Conservation (phyloP, 2,888 invertebrate genomes). For the Chymomyza amoena region DNA sequence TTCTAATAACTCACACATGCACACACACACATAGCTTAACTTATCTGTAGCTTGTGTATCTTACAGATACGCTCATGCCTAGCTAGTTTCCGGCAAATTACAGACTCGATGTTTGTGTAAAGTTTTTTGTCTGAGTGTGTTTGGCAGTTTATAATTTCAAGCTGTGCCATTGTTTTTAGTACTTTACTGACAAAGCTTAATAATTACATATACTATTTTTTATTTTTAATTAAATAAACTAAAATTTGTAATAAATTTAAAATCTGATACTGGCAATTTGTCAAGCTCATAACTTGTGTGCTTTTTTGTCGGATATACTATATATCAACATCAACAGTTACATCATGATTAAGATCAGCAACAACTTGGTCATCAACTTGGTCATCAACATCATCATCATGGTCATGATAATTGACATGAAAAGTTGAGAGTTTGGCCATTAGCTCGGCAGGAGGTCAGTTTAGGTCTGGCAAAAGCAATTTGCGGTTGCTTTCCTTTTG, state of each 20-base stretch:
- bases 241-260: constrained; percentile 1
- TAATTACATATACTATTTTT: constrained; percentile 47
- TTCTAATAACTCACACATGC: constrained; percentile 45
- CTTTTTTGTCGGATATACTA: not conserved
- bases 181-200: constrained; percentile 30
- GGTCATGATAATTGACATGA: not conserved
- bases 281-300: not conserved
- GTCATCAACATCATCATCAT: not conserved
- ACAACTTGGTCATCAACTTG: not conserved
- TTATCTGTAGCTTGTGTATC: constrained; percentile 29
- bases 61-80: constrained; percentile 15
- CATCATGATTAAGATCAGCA: not conserved
- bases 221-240: constrained; percentile 5
- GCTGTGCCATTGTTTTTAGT: constrained; percentile 57
- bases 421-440: not conserved
- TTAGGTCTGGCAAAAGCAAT: constrained; percentile 1
- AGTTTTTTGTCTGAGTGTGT: constrained; percentile 5
- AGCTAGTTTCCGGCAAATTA: not conserved
- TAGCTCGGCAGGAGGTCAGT: not conserved
- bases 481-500: not conserved
- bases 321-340: not conserved
- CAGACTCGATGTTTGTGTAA: not conserved
- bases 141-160: constrained; percentile 59
- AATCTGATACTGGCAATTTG: not conserved
- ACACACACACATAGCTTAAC: constrained; percentile 4